Conservation (phyloP, 2,797 vertebrate species). For the Chloroceryle amazona region DNA sequence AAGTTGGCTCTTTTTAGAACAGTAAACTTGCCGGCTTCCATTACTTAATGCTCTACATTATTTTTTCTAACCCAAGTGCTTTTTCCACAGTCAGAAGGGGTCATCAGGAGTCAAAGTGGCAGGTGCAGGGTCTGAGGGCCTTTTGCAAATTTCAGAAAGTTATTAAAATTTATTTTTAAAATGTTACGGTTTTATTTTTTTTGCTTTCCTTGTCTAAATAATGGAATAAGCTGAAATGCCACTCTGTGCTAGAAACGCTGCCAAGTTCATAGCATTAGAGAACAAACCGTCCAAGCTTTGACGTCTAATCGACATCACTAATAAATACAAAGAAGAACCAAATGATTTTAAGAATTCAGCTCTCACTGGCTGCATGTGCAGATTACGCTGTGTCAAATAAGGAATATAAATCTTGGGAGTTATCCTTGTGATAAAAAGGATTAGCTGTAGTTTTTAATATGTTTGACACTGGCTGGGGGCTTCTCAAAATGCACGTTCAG, state of each 20-base stretch:
- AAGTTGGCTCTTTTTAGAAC: neutral
- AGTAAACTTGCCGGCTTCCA: neutral
- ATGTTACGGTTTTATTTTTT: neutral
- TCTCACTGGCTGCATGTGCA: neutral
- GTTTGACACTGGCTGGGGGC: neutral
- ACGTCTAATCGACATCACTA: neutral
- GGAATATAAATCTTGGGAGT: neutral
- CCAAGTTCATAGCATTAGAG: neutral
- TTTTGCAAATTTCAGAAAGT: neutral
- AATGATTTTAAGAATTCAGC: neutral
- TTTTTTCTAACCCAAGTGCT: neutral
- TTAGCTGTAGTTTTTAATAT: neutral
- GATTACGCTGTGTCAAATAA: neutral
- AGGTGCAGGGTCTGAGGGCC: neutral
- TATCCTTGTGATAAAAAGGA: neutral
- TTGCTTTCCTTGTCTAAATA: neutral
- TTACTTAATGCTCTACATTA: neutral
- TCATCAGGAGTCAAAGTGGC: neutral
- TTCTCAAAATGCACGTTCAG: neutral
- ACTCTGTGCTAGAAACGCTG: neutral
- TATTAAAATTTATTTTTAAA: neutral
- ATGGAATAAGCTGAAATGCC: constrained; percentile 10
- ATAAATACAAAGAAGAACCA: neutral
- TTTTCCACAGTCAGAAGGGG: neutral
- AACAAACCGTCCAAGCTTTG: neutral